These are phyloP conservation scores for Stegastes partitus DNA, from an alignment of 2,113 vertebrate genomes.

Conservation along the genomic window DNA sequence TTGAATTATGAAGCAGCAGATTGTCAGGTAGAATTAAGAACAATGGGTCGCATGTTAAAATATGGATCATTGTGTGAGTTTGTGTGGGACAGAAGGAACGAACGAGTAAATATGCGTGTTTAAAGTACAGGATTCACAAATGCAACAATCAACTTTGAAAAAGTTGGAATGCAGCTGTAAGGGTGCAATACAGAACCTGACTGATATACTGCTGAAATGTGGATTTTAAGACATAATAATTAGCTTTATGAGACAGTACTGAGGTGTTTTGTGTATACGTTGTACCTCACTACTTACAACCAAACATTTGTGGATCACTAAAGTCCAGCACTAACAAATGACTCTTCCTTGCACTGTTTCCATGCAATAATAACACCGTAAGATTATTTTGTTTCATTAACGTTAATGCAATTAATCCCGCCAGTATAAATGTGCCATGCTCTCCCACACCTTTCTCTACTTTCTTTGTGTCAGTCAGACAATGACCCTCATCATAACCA, in stretches of 20 bases:
- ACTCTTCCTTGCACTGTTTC: no score
- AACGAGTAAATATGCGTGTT: conserved; percentile 39
- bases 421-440: no score
- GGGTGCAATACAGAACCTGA: neutral
- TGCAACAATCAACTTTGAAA: neutral
- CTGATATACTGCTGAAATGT: no score
- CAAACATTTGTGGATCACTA: neutral
- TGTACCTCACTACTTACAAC: neutral
- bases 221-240: neutral
- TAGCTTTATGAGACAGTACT: neutral
- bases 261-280: neutral
- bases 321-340: neutral
- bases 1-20: conserved; percentile 67
- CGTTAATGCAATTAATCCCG: no score
- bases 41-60: conserved; percentile 54
- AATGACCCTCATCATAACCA: no score
- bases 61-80: conserved; percentile 48
- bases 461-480: no score
- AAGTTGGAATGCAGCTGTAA: neutral
- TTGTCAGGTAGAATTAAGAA: conserved; percentile 76
- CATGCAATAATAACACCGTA: no score
- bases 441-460: no score
- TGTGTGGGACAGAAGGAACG: neutral
- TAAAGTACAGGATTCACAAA: neutral
- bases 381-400: no score